phyloP scores from a whole-genome alignment of 1,140 invertebrate genomes.

The Penaeus japonicus region DNA sequence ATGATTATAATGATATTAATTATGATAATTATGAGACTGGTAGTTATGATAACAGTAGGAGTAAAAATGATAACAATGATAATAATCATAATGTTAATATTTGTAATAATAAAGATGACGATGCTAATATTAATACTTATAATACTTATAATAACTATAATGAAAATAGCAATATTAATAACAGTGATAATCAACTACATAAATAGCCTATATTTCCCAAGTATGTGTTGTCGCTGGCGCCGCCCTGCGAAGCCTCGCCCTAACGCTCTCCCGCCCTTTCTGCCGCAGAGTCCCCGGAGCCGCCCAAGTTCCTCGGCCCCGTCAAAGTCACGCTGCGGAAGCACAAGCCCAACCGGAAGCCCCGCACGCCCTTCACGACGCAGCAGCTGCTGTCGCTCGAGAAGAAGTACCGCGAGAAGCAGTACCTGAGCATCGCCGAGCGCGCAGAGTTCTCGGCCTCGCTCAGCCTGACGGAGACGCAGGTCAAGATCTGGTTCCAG shows the following conservation, averaged over 20 bases:
- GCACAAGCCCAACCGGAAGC: constrained; percentile 54
- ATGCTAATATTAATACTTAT: too few species aligned
- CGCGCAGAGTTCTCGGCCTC: constrained; percentile 50
- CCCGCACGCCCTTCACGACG: constrained; percentile 51
- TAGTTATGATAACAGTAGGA: too few species aligned
- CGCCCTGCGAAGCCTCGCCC: background rate
- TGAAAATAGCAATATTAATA: too few species aligned
- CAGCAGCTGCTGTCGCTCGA: constrained; percentile 46
- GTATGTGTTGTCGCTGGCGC: too few species aligned
- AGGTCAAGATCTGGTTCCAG: constrained; percentile 53
- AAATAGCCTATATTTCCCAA: too few species aligned
- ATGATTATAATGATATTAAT: too few species aligned
- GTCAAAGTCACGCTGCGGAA: constrained; percentile 42
- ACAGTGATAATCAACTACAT: too few species aligned
- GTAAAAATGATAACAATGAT: too few species aligned
- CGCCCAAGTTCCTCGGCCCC: constrained; percentile 42
- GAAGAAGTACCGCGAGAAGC: constrained; percentile 52
- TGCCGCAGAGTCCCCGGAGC: constrained; percentile 38
- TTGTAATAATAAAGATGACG: too few species aligned
- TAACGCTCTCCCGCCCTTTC: background rate
- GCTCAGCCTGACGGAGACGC: constrained; percentile 50
- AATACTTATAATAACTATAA: too few species aligned
- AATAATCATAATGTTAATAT: too few species aligned
- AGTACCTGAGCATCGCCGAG: constrained; percentile 49
- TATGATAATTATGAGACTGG: too few species aligned